These are phyloP conservation scores for Otus scops DNA, from an alignment of 2,797 vertebrate species.

Conservation along the genomic window DNA sequence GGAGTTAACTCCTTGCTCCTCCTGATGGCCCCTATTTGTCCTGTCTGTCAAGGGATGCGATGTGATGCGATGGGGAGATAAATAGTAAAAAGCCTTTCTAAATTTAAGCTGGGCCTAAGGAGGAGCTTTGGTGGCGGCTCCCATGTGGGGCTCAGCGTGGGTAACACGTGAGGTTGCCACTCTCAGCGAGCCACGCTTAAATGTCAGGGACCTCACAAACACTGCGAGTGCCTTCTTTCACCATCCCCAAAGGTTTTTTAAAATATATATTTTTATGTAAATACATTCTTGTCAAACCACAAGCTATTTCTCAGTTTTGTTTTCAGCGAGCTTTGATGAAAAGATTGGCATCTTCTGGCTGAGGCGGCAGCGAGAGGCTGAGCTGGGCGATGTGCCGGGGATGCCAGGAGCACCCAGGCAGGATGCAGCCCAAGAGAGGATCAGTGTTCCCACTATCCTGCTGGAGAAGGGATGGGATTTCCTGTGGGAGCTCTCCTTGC, in stretches of 20 bases:
- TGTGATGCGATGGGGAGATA: background rate
- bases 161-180: conserved; percentile 47
- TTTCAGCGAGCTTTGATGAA: conserved; percentile 82
- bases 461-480: background rate
- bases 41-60: background rate
- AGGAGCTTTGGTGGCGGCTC: background rate
- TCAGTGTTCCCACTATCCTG: accelerated
- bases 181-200: conserved; percentile 36
- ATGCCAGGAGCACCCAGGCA: background rate
- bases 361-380: background rate
- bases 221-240: conserved; percentile 35
- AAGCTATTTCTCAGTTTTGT: conserved; percentile 90
- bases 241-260: conserved; percentile 27
- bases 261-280: conserved; percentile 72
- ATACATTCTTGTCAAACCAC: conserved; percentile 84
- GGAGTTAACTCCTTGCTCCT: background rate
- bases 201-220: conserved; percentile 71
- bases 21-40: background rate
- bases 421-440: background rate
- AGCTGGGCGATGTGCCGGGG: background rate
- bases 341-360: conserved; percentile 60
- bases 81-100: background rate
- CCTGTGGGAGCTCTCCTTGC: background rate
- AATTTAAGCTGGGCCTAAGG: background rate
- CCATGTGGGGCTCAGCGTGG: conserved; percentile 6